Evolutionary conservation across 2,797 vertebrate genomes (phyloP), one percentile per base, ranked within the genome.

Genomic region (Cryptoprocta ferox): DNA sequence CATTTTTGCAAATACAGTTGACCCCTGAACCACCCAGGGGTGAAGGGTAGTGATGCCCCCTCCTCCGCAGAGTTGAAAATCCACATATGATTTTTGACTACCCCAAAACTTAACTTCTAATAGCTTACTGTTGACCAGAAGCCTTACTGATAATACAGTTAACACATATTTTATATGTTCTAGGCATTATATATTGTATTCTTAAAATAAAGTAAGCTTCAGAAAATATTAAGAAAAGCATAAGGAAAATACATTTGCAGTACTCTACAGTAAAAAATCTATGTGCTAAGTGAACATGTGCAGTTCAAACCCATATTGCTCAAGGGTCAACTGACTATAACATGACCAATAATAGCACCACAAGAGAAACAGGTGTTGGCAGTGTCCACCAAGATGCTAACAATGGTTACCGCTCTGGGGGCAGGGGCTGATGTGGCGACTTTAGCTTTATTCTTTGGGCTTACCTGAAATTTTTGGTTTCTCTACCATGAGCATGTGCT

Each of bases 401-500:
- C 56, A 68, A 56, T 0, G 12, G 37, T 84, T 50, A 76, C 8
- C 12, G 53, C 61, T 91, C 48, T 63, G 68, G 28, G 13, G 45
- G 45, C 28, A 6, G 42, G 8, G 14, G 7, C 26, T 78, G 75
- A 86, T 83, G 53, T 63, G 53, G 70, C 61, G 42, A 79, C 82
- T 63, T 86, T 79, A 12, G 56, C 85, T 94, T 92, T 66, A 86
- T 65, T 79, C 37, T 86, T 78, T 84, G 81, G 50, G 45, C 39
- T 96, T 84, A 78, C 70, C 37, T 92, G 26, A 32, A 92, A 53
- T 89, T 91, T 93, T 48, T 45, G 19, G 10, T 87, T 96, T 88
- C 32, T 48, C 65, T n/a, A 80, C 65, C 50, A 14, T 35, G 45
- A 76, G 90, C n/a, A 85, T 6, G 71, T 94, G 19, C 71, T 50